Conservation (phyloP, 2,797 vertebrate genomes). For the Euthynnus affinis region DNA sequence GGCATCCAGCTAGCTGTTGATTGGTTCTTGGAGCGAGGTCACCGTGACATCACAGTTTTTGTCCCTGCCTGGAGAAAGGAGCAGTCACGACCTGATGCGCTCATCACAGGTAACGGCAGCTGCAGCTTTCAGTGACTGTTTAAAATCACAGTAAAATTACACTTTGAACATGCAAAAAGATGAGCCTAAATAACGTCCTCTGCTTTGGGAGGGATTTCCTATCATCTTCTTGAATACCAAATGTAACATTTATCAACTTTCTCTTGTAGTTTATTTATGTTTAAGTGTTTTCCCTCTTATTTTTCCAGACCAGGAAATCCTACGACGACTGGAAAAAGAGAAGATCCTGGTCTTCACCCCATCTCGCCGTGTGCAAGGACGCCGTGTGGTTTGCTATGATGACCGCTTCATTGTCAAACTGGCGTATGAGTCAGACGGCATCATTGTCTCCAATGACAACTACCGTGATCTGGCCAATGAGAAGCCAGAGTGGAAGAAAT, state of each 20-base stretch:
- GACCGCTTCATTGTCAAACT: constrained; percentile 98
- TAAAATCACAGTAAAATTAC: not conserved
- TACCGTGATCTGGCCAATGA: constrained; percentile 98
- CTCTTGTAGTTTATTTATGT: not conserved
- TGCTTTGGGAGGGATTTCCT: not conserved
- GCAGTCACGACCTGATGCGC: constrained; percentile 94
- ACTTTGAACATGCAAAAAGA: not conserved
- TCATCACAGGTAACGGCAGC: constrained; percentile 91
- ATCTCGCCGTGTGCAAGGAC: constrained; percentile 95
- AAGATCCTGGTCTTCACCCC: constrained; percentile 98
- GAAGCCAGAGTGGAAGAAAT: constrained; percentile 99
- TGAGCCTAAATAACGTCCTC: not conserved
- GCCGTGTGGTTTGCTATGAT: constrained; percentile 97
- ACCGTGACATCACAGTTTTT: constrained; percentile 94
- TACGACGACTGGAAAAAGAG: constrained; percentile 94
- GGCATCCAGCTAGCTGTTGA: constrained; percentile 96
- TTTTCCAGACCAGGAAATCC: constrained; percentile 93
- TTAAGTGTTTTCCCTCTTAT: not conserved
- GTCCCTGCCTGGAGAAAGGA: constrained; percentile 97
- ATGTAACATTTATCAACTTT: not conserved
- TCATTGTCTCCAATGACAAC: constrained; percentile 99
- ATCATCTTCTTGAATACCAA: not conserved
- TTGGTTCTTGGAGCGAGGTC: constrained; percentile 95
- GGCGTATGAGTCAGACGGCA: constrained; percentile 96
- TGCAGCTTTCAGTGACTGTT: not conserved